Conservation (phyloP, 2,113 vertebrate genomes). For the Ramphastos sulfuratus region DNA sequence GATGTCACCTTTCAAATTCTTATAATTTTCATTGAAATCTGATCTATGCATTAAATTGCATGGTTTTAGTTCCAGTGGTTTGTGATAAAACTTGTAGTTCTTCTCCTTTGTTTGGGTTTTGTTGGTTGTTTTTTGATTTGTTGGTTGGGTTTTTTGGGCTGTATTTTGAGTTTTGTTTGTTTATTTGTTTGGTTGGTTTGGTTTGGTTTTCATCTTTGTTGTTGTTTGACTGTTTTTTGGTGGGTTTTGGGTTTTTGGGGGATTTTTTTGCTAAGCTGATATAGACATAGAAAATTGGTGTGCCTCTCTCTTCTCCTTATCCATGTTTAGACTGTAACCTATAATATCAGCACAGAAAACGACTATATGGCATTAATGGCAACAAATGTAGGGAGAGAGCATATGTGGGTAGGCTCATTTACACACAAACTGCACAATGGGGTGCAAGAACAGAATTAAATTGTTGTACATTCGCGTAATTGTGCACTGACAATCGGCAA, state of each 20-base stretch:
- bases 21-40: not conserved
- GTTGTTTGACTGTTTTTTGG: too few relatives aligned
- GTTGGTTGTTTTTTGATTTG: too few relatives aligned
- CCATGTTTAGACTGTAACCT: not conserved
- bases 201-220: not conserved
- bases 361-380: not conserved
- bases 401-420: not conserved
- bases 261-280: not conserved
- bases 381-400: not conserved
- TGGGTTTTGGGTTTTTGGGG: not conserved
- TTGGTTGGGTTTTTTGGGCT: too few relatives aligned
- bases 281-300: not conserved
- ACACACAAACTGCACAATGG: accelerated
- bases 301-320: not conserved
- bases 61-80: not conserved
- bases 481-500: not conserved
- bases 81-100: not conserved
- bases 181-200: too few relatives aligned
- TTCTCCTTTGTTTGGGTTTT: not conserved
- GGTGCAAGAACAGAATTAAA: not conserved
- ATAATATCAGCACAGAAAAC: not conserved
- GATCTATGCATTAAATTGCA: not conserved
- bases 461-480: not conserved
- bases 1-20: not conserved
- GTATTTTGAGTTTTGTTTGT: not conserved